Evolutionary conservation across 2,888 invertebrate species (phyloP).

Genomic region (Boloria euphrosyne): DNA sequence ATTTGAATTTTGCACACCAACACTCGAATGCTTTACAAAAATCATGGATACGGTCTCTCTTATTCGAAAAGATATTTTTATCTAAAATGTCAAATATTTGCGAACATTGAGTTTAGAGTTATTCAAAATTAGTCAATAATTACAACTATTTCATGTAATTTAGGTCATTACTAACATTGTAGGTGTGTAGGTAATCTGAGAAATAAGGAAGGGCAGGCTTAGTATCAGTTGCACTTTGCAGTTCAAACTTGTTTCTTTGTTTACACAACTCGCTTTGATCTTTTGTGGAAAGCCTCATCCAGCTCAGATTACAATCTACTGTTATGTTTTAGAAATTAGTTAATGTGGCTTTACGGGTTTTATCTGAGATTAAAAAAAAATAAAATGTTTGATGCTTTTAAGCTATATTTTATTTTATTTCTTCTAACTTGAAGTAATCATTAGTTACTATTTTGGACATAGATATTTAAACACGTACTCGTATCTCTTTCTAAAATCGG

Average conservation of each 20-base stretch:
- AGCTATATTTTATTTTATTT: no score
- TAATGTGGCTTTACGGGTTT: slow-evolving; percentile 1
- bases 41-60: no score
- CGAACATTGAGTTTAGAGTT: no score
- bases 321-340: slow-evolving; percentile 31
- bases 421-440: no score
- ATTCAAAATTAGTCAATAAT: slow-evolving; percentile 1
- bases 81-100: no score
- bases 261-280: slow-evolving; percentile 24
- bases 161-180: slow-evolving; percentile 14
- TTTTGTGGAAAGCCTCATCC: slow-evolving; percentile 26
- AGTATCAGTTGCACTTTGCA: slow-evolving; percentile 20
- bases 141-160: slow-evolving; percentile 7
- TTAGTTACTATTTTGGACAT: no score
- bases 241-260: slow-evolving; percentile 31
- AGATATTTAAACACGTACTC: no score
- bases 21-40: no score
- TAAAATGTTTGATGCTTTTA: no score
- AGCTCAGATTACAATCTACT: slow-evolving; percentile 26
- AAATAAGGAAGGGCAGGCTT: slow-evolving; percentile 14
- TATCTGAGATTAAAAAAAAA: not conserved
- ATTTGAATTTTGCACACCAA: no score
- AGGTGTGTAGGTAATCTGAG: slow-evolving; percentile 12
- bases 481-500: no score
- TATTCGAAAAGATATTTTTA: no score